Evolutionary conservation across 2,113 vertebrate genomes (phyloP), one percentile per base, ranked within the genome.

Genomic region (Cichladusa arquata): DNA sequence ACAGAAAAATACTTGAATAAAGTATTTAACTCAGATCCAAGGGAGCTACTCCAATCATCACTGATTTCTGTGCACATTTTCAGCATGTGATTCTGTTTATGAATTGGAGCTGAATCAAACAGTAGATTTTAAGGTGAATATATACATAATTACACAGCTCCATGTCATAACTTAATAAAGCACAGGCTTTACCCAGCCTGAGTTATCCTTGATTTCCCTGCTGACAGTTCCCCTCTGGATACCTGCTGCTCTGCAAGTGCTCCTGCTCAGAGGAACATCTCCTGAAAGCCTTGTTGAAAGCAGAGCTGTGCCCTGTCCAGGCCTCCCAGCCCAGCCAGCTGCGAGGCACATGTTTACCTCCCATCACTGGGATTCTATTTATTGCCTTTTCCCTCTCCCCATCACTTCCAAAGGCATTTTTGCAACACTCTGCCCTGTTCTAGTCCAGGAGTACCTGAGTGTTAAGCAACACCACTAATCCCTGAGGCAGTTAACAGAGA

Each of bases 391-490:
- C 62, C 58, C 61, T 72, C 79, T 73, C 58, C 70, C 60, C 74
- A 36, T 60, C 79, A 62, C 8, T 86, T 64, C 56, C 74, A 50
- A 38, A 67, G 66, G 48, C 23, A 38, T 44, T 83, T 92, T 44
- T 78, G 81, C 82, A 71, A 54, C 54, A 57, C 50, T 72, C 54
- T 81, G 81, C 58, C 88, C 72, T 48, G 88, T 69, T 84, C 82
- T 86, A 84, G 76, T n/a, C 70, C 80, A 74, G 56, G 89, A 88
- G 54, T 56, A 82, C 78, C 12, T 15, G 44, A 67, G 60, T 48
- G 95, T 91, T 90, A 88, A 92, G 76, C 82, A 73, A 92, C 72
- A 96, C 57, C 81, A 26, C 18, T 70, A 62, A 91, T 82, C 87
- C 91, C 79, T 25, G 12, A 48, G 84, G 80, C 72, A 93, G 92